Evolutionary conservation across 2,113 vertebrate species (phyloP), one percentile per base, ranked within the genome.

Genomic region (Ceuthmochares aereus): DNA sequence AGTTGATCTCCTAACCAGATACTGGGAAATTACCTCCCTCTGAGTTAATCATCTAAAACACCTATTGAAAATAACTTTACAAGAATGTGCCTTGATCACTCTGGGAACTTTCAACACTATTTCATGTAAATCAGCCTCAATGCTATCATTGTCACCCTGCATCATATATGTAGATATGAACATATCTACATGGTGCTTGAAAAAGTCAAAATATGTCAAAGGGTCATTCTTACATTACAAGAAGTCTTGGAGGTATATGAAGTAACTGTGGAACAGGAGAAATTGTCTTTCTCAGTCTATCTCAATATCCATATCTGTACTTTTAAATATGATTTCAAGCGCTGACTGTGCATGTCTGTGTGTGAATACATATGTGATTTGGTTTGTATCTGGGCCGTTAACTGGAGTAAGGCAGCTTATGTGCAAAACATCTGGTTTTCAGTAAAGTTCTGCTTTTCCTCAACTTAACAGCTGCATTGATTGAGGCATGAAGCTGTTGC

Each of bases 401-500:
- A 67, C 60, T 60, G 88, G 17, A 86, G n/a, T 86, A 95, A 96
- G 78, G 68, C 84, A 64, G 83, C 63, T 94, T 94, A 96, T 91
- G 91, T 95, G 84, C 75, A 89, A 91, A 95, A 97, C 94, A 96
- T 97, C 94, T 95, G 96, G 4, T 92, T 90, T 84, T 88, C 20
- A 3, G 91, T 86, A 64, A 91, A 90, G 88, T 64, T 72, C 91
- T 97, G 94, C 84, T 95, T 97, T 94, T 91, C 45, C 47, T 96
- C 72, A 11, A 78, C 83, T 97, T 96, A 95, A 77, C 91, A 91
- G 86, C 83, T 91, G 85, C 64, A 78, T 18, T 87, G 79, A 95
- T 95, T 88, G 82, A 86, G 56, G 93, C 93, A 84, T 54, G 66
- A 93, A 93, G 56, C 60, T 81, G 68, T 92, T 86, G 60, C 49